Conservation (phyloP, 1,140 invertebrate species). For the Brachystomella parvula region DNA sequence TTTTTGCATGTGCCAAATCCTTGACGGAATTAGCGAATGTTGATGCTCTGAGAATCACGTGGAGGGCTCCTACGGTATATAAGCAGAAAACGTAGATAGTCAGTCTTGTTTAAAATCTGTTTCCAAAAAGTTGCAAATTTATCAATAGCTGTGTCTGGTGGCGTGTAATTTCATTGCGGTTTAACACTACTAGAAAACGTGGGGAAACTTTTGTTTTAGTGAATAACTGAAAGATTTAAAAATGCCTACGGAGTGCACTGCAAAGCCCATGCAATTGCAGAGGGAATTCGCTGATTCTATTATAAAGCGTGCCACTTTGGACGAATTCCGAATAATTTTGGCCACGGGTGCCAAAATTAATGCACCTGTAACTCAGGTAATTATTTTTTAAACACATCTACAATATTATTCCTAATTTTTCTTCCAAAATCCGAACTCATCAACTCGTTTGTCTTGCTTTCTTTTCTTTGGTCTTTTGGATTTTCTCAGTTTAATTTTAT, state of each 20-base stretch:
- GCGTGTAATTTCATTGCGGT: background rate
- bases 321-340: conserved; percentile 74
- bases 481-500: background rate
- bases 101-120: background rate
- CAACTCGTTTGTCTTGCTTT: background rate
- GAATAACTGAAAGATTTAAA: background rate
- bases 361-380: conserved; percentile 46
- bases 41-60: conserved; percentile 3
- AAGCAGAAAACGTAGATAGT: background rate
- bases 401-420: background rate
- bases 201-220: background rate
- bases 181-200: background rate
- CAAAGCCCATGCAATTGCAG: conserved; percentile 60
- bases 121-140: background rate
- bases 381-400: background rate
- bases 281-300: conserved; percentile 81
- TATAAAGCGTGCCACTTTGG: conserved; percentile 72
- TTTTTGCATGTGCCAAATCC: conserved; percentile 6
- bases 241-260: conserved; percentile 63
- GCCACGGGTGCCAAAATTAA: conserved; percentile 74
- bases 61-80: background rate
- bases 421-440: background rate
- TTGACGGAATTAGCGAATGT: background rate
- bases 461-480: background rate
- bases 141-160: background rate